Evolutionary conservation across 2,888 invertebrate genomes (phyloP).

Genomic region (Ctena decussata): DNA sequence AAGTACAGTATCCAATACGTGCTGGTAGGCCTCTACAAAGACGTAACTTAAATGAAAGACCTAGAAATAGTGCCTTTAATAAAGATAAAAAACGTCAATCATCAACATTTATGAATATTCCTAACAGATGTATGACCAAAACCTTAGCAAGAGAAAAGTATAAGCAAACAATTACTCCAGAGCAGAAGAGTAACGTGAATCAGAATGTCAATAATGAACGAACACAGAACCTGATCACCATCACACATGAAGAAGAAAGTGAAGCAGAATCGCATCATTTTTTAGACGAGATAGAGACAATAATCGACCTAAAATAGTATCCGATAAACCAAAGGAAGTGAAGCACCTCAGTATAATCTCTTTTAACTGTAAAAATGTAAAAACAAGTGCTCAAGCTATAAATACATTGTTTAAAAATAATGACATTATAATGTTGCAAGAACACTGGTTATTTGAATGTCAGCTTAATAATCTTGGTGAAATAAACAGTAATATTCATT

Average conservation of each 20-base stretch:
- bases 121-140: not conserved
- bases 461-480: not conserved
- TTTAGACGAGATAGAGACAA: not conserved
- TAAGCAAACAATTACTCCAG: not conserved
- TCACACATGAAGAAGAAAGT: not conserved
- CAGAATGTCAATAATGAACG: not conserved
- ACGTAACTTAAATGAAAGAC: too few relatives aligned
- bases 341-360: not conserved
- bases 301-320: not conserved
- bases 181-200: not conserved
- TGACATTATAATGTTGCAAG: conserved; percentile 28
- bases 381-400: too few relatives aligned
- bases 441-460: conserved; percentile 21
- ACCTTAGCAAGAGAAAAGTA: not conserved
- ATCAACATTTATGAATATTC: not conserved
- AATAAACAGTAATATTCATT: not conserved
- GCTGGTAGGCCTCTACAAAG: not conserved
- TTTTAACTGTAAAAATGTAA: too few relatives aligned
- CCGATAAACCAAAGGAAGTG: not conserved
- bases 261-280: not conserved
- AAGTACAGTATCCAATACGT: not conserved
- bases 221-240: not conserved
- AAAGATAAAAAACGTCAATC: too few relatives aligned
- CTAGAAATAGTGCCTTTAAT: too few relatives aligned
- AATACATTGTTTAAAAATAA: too few relatives aligned